Evolutionary conservation across 2,797 vertebrate genomes (phyloP), one percentile per base, ranked within the genome.

Genomic region (Phoxinus dragarum): DNA sequence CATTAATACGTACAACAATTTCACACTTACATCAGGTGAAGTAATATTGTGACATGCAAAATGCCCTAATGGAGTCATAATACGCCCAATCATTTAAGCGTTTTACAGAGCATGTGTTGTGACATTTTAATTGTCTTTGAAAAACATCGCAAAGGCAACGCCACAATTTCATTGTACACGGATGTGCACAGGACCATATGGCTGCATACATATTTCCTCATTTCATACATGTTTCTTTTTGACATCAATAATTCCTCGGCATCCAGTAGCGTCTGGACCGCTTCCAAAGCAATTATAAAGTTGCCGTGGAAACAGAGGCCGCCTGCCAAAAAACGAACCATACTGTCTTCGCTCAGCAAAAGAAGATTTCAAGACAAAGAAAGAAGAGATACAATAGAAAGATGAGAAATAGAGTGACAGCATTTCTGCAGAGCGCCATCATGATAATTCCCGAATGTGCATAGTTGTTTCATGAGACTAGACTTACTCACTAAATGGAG

Each of bases 251-350:
- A 95, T 93, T 94, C 94, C 92, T 90, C 88, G 94, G 94, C 93
- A 95, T 95, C 95, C 95, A 96, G 95, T 94, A 93, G 95, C 89
- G 95, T 90, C 94, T 96, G 96, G 96, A 96, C 92, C 91, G 82
- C 91, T 92, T 97, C 97, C 97, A 98, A 96, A 96, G 96, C 96
- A 98, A 99, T 99, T 97, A 98, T 96, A 98, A 97, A 94, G 97
- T 98, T 97, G 97, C 97, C 96, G 96, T 97, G 96, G 97, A 97
- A 97, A 98, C 96, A 95, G 93, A 94, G 94, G 96, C 94, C 95
- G 95, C 95, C 94, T 96, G 96, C 95, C 95, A 96, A 96, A 72
- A 66, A 95, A 96, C 92, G 94, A 95, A 96, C 96, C 96, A 96
- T 95, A 96, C 96, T 96, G 93, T 94, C 95, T 95, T 92, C 92